phyloP scores from a whole-genome alignment of 2,113 vertebrate genomes.

The Pao palembangensis region DNA sequence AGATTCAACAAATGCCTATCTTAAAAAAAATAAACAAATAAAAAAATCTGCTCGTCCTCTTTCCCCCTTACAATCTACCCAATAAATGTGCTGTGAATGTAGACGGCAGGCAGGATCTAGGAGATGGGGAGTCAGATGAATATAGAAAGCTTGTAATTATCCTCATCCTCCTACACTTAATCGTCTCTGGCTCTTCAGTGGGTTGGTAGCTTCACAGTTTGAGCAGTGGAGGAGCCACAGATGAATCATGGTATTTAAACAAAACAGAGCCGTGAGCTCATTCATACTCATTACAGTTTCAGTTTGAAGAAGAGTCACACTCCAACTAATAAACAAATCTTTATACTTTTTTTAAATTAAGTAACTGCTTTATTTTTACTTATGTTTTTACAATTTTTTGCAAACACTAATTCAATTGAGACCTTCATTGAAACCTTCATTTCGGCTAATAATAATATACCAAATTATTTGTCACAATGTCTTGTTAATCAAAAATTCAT shows the following conservation, averaged over 20 bases:
- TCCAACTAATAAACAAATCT: not conserved
- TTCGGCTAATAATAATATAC: not conserved
- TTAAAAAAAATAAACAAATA: no score
- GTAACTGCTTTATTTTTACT: not conserved
- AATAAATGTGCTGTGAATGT: conserved; percentile 3
- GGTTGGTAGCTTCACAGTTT: conserved; percentile 29
- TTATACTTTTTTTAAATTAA: not conserved
- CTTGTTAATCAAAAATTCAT: not conserved
- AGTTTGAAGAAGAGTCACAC: not conserved
- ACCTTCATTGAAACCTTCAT: not conserved
- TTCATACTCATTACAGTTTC: not conserved
- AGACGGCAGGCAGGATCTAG: conserved; percentile 24
- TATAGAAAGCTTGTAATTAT: conserved; percentile 49
- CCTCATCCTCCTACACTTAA: conserved; percentile 43
- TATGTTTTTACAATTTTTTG: not conserved
- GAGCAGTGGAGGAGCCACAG: conserved; percentile 18
- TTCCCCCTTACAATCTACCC: conserved; percentile 13
- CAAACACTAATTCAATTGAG: not conserved
- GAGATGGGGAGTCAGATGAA: conserved; percentile 13
- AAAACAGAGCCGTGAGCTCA: conserved; percentile 2
- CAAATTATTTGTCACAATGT: not conserved
- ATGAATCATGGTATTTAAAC: conserved; percentile 5
- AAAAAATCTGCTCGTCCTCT: no score
- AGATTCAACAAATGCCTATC: no score
- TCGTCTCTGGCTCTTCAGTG: conserved; percentile 30